phyloP scores from a whole-genome alignment of 2,888 invertebrate species.

The Chaetogeoica ovagalla region DNA sequence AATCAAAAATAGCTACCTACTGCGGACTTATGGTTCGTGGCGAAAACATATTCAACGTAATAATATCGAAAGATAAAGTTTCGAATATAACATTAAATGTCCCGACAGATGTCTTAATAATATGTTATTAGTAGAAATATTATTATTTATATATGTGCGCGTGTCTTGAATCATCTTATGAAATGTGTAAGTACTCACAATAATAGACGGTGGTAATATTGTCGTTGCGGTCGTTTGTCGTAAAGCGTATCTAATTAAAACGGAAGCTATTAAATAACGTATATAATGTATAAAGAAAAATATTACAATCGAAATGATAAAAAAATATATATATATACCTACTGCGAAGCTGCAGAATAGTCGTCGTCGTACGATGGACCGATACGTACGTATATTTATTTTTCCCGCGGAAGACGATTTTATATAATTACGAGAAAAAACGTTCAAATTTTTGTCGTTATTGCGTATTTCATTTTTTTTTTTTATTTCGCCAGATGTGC shows the following conservation, averaged over 20 bases:
- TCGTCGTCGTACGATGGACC: neutral
- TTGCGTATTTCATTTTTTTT: no score
- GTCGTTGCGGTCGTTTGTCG: neutral
- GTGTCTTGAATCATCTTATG: no score
- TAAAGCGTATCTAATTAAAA: neutral
- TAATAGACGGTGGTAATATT: neutral
- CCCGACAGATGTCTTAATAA: no score
- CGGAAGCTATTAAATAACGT: slow-evolving; percentile 9
- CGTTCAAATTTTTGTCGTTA: neutral
- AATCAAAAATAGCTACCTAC: no score
- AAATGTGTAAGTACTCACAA: neutral
- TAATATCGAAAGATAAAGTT: no score
- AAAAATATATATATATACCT: no score
- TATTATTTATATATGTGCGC: no score
- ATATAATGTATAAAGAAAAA: neutral
- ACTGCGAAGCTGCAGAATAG: neutral
- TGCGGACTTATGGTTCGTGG: no score
- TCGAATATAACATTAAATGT: no score
- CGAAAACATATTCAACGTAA: no score
- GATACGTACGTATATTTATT: neutral
- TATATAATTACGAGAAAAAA: neutral
- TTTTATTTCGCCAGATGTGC: neutral
- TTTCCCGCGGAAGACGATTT: neutral
- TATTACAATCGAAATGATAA: neutral
- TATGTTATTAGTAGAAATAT: no score